Evolutionary conservation across 1,140 invertebrate genomes (phyloP).

Genomic region (Drosophila grimshawi): DNA sequence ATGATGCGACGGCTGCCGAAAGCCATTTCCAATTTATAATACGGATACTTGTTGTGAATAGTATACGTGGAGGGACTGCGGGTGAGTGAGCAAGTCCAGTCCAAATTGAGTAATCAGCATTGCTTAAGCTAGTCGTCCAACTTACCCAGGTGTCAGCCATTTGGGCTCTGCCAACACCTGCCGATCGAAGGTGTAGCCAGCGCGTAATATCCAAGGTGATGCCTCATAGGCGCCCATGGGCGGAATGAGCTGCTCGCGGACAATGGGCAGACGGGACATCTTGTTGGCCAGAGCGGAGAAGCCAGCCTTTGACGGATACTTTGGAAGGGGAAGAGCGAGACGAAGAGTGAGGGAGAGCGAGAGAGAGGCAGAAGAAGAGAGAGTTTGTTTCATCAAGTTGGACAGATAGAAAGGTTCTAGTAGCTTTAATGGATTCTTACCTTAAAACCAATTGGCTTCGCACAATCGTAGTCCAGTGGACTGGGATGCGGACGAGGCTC

Average conservation of each 20-base stretch:
- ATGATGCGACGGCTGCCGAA: conserved; percentile 61
- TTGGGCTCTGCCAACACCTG: conserved; percentile 28
- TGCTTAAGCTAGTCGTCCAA: neutral
- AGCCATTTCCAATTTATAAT: conserved; percentile 52
- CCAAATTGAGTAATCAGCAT: neutral
- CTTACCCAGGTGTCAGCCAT: conserved; percentile 72
- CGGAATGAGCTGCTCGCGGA: conserved; percentile 34
- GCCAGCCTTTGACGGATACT: conserved; percentile 73
- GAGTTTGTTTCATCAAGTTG: neutral
- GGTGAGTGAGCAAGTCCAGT: neutral
- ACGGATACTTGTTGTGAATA: conserved; percentile 43
- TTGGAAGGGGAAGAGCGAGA: neutral
- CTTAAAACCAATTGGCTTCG: conserved; percentile 49
- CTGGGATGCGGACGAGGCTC: conserved; percentile 34
- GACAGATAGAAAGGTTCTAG: neutral
- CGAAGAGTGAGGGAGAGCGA: neutral
- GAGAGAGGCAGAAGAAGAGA: neutral
- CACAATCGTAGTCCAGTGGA: conserved; percentile 56
- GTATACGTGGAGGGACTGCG: conserved; percentile 66
- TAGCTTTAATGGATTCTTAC: conserved; percentile 14
- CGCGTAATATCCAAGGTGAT: conserved; percentile 10
- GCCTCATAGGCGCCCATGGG: conserved; percentile 64
- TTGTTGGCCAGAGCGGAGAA: conserved; percentile 73
- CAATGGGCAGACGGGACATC: conserved; percentile 51
- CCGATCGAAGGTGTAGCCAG: conserved; percentile 51